Base-by-base conservation (phyloP, 2,113 vertebrate species). In the Ascaphus truei region DNA sequence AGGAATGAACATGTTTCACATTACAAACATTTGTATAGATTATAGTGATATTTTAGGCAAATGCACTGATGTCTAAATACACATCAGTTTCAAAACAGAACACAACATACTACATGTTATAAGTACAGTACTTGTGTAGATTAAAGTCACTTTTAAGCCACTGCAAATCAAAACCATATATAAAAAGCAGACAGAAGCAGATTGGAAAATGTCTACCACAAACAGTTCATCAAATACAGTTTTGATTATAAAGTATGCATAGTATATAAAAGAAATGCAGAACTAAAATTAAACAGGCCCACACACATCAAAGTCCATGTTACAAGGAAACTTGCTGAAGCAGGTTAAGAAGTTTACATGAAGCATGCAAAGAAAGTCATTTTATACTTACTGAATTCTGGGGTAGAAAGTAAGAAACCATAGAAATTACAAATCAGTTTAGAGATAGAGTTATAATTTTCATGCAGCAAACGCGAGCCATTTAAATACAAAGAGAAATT, bases 331-430 rank as follows among this genome's bases (percentile, higher is more conserved):
- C 43, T 76, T 53, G 76, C 85, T 45, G 16, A 9, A 45, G 80
- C 0, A 68, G 73, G 50, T 81, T 62, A 65, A 74, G 57, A 64
- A 72, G 75, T 80, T 79, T 75, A 73, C 84, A 87, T 85, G 75
- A 74, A 77, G 75, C 94, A 94, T 91, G 92, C 94, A 79, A 74
- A 76, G n/a, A 84, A 85, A 81, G 72, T 47, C 18, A 78, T 91
- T 74, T 66, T 79, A 89, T 93, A 98, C 95, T 96, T 96, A 96
- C 96, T 89, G 88, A 89, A 82, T 91, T 88, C 95, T 98, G 95
- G 87, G 75, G 87, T 78, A 80, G 84, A 85, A 86, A 85, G 84
- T 84, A 84, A 87, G 85, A 85, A 85, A 94, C 89, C 41, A 41
- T 16, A 62, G 12, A 62, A 62, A 45, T 3, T 45, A 45, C 3